Base-by-base conservation (phyloP, 2,888 invertebrate species). In the Cheilosia soror region DNA sequence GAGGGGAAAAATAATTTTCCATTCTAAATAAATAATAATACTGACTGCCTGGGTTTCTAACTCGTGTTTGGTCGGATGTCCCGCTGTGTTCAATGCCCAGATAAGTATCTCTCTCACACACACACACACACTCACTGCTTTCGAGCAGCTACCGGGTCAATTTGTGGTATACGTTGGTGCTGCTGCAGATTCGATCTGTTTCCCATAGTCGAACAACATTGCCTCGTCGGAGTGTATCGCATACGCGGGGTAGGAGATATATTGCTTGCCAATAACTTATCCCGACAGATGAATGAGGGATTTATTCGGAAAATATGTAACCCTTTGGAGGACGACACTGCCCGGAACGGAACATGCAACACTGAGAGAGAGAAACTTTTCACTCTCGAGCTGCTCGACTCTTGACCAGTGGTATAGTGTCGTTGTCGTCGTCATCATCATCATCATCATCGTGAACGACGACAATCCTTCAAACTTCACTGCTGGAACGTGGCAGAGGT, bases 241-340 rank as follows among this genome's bases (percentile, higher is more conserved):
- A n/a, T n/a, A 73, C 40, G 65, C 42, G 65, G 68, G 37, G 76
- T 62, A 58, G 65, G 82, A 82, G 76, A 82, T 86, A 86, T 86
- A 86, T 86, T 58, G 82, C 86, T 86, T 86, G 86, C 82, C 86
- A 82, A 88, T 88, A 88, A 88, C 87, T 86, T 87, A 87, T 86
- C 87, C 87, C 87, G 88, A 87, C 88, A 88, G 87, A 88, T 88
- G 87, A 87, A 88, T 88, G 88, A 88, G 88, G 87, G 88, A 88
- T 88, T 88, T 88, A 88, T 88, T 87, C 71, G 75, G 82, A 83
- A 88, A 88, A 88, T 88, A 87, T 88, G 88, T 88, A 88, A 88
- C 87, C 81, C 81, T 81, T 85, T 77, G 76, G 58, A 68, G 72
- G 81, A 76, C 62, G 77, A 85, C 76, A 80, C 58, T 62, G 44